Evolutionary conservation across 2,888 invertebrate species (phyloP).

Genomic region (Thecocarcelia acutangulata): DNA sequence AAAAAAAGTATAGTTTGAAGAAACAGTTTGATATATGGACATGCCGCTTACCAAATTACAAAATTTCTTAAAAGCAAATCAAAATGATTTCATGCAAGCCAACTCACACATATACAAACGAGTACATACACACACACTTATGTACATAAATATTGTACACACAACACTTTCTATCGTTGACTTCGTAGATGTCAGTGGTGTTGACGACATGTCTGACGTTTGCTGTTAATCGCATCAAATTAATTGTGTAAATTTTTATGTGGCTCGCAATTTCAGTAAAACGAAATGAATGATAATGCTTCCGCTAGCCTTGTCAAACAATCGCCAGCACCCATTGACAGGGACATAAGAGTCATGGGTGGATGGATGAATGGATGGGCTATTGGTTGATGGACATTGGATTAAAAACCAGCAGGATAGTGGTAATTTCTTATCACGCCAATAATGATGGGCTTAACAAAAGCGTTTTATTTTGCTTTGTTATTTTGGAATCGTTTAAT

Average conservation of each 20-base stretch:
- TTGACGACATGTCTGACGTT: constrained; percentile 65
- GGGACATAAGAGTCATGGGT: background rate
- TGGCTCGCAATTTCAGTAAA: constrained; percentile 59
- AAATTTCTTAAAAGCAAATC: background rate
- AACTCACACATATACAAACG: background rate
- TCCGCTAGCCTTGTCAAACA: constrained; percentile 26
- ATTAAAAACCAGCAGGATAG: constrained; percentile 58
- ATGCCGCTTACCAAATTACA: too few species aligned
- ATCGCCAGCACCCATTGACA: constrained; percentile 10
- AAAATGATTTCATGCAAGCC: background rate
- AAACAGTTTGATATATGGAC: too few species aligned
- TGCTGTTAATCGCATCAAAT: constrained; percentile 70
- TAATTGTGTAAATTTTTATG: constrained; percentile 70
- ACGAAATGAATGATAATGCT: constrained; percentile 47
- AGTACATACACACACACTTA: constrained; percentile 6
- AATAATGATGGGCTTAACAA: constrained; percentile 64
- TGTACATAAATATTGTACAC: background rate
- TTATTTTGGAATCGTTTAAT: constrained; percentile 34
- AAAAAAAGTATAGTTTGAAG: too few species aligned
- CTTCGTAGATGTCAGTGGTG: constrained; percentile 37
- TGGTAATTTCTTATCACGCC: constrained; percentile 62
- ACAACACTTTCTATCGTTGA: background rate
- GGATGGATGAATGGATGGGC: constrained; percentile 8
- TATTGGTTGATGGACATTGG: constrained; percentile 53
- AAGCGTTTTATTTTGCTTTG: constrained; percentile 37